These are phyloP conservation scores for Corydoras maculifer DNA, from an alignment of 2,113 vertebrate species.

Conservation along the genomic window DNA sequence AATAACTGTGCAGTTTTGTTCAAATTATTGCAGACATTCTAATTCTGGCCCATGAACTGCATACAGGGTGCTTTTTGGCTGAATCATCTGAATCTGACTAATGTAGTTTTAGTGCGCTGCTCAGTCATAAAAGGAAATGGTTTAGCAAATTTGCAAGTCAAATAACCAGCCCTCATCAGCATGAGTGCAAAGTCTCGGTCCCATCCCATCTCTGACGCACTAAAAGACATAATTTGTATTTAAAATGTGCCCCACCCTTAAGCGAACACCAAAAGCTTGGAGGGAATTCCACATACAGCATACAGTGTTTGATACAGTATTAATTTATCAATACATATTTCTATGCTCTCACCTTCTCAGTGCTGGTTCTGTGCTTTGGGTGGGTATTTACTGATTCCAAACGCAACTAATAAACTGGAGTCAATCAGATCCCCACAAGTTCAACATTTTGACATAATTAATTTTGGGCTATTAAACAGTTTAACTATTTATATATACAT, in stretches of 20 bases:
- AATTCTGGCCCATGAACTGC: no score
- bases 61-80: no score
- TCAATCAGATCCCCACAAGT: constrained; percentile 58
- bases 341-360: constrained; percentile 60
- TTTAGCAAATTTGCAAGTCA: constrained; percentile 41
- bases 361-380: constrained; percentile 57
- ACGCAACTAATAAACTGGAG: constrained; percentile 59
- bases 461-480: background rate
- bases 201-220: constrained; percentile 11
- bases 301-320: background rate
- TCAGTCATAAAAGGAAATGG: constrained; percentile 5
- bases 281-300: background rate
- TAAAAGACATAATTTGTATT: constrained; percentile 13
- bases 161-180: constrained; percentile 24
- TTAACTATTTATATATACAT: background rate
- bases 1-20: no score
- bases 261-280: background rate
- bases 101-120: constrained; percentile 27
- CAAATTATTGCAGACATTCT: no score
- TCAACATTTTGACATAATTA: no score
- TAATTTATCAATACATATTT: background rate
- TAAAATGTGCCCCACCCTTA: background rate
- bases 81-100: constrained; percentile 24
- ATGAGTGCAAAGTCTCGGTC: background rate
- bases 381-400: constrained; percentile 57